A percentile compares a stretch with the other conserved stretches of the same genome.
Conservation (phyloP, 2,888 invertebrate species). For the Hartigia nigra region DNA sequence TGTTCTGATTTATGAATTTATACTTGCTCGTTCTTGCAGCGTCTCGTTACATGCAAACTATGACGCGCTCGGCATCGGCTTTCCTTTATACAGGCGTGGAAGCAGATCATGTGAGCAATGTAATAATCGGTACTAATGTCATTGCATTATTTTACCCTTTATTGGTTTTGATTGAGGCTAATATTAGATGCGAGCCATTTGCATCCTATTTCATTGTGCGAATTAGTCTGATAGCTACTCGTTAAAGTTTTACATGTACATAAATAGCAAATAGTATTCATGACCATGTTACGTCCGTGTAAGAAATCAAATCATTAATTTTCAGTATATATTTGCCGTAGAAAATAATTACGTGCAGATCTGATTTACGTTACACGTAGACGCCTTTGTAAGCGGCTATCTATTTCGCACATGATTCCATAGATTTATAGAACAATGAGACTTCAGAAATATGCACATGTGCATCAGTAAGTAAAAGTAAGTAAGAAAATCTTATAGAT, state of each 20-base stretch:
- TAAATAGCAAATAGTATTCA: not conserved
- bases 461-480: too few relatives aligned
- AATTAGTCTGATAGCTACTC: slow-evolving; percentile 32
- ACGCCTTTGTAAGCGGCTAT: too few relatives aligned
- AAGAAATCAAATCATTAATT: not conserved
- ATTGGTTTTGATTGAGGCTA: slow-evolving; percentile 49
- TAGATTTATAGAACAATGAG: too few relatives aligned
- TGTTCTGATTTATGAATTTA: not conserved
- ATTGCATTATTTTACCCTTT: slow-evolving; percentile 37
- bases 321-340: not conserved
- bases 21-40: not conserved
- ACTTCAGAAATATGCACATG: too few relatives aligned
- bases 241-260: slow-evolving; percentile 24
- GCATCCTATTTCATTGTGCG: slow-evolving; percentile 25
- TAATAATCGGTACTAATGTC: slow-evolving; percentile 34
- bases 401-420: too few relatives aligned
- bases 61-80: slow-evolving; percentile 8
- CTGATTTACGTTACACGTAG: not conserved
- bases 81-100: slow-evolving; percentile 27
- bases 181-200: slow-evolving; percentile 36
- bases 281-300: not conserved
- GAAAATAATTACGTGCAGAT: not conserved
- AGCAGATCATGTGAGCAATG: slow-evolving; percentile 35
- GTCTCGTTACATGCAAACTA: not conserved
- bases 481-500: not conserved